Evolutionary conservation across 2,113 vertebrate genomes (phyloP).

Genomic region (Seriola dumerili): DNA sequence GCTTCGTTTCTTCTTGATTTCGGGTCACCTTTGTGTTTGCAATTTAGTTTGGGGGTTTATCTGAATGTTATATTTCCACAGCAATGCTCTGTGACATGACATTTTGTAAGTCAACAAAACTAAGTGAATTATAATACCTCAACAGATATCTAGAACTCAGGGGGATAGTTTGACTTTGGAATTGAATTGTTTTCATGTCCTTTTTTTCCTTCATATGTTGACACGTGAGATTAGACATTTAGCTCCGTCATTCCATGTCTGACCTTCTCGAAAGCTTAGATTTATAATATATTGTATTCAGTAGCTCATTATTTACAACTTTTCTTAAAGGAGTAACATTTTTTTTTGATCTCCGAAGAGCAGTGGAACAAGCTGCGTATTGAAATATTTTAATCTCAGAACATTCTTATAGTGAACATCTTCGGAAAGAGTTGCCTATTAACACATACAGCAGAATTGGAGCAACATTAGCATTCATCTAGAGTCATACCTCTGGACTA

Average conservation of each 20-base stretch:
- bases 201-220: not conserved
- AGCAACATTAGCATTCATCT: no score
- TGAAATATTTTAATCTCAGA: not conserved
- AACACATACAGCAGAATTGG: not conserved
- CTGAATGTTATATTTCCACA: not conserved
- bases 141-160: slow-evolving; percentile 2
- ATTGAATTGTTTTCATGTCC: no score
- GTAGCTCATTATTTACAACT: no score
- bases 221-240: slow-evolving; percentile 3
- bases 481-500: no score
- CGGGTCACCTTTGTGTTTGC: slow-evolving; percentile 1
- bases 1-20: slow-evolving; percentile 28
- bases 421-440: not conserved
- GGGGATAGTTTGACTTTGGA: not conserved
- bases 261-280: not conserved
- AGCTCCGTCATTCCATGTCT: not conserved
- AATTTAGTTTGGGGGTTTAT: slow-evolving; percentile 7
- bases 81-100: not conserved
- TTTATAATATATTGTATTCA: not conserved
- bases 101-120: not conserved
- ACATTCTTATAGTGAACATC: not conserved
- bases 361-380: not conserved
- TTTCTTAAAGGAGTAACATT: no score
- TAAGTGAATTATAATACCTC: not conserved
- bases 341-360: no score